phyloP scores from a whole-genome alignment of 92 coral and sea anemone genomes.

The Virgularia gustaviana region DNA sequence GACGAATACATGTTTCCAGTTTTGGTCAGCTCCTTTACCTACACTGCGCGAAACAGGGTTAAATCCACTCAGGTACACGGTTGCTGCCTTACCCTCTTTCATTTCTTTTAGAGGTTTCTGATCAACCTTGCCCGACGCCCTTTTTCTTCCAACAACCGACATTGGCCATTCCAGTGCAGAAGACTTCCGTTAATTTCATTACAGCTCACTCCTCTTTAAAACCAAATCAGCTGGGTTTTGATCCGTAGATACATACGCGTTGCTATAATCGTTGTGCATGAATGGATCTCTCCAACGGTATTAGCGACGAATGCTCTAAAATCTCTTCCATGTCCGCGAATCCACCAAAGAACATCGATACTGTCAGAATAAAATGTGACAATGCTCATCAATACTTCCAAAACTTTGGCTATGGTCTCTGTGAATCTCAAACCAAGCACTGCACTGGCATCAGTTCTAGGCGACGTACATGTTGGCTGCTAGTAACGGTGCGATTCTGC shows the following conservation, averaged over 20 bases:
- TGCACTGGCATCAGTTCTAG: conserved; percentile 59
- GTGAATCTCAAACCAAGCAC: conserved; percentile 49
- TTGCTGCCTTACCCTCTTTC: conserved; percentile 24
- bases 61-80: background rate
- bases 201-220: conserved; percentile 34
- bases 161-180: conserved; percentile 53
- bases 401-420: conserved; percentile 34
- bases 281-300: too few species aligned
- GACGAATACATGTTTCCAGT: conserved; percentile 41
- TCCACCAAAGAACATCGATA: too few species aligned
- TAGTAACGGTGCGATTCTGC: too few species aligned
- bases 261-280: conserved; percentile 36
- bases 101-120: background rate
- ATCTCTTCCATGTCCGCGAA: too few species aligned
- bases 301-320: too few species aligned
- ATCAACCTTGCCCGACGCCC: background rate
- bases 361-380: too few species aligned
- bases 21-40: background rate
- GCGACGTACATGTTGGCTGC: conserved; percentile 52
- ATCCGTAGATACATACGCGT: conserved; percentile 24
- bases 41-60: conserved; percentile 15
- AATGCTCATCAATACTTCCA: too few species aligned
- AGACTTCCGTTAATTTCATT: conserved; percentile 14
- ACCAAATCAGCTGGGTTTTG: conserved; percentile 33
- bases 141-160: conserved; percentile 27